Percentiles rank a stretch among this genome's conserved stretches.
phyloP scores from a whole-genome alignment of 2,113 vertebrate genomes.

The Vulpes vulpes region DNA sequence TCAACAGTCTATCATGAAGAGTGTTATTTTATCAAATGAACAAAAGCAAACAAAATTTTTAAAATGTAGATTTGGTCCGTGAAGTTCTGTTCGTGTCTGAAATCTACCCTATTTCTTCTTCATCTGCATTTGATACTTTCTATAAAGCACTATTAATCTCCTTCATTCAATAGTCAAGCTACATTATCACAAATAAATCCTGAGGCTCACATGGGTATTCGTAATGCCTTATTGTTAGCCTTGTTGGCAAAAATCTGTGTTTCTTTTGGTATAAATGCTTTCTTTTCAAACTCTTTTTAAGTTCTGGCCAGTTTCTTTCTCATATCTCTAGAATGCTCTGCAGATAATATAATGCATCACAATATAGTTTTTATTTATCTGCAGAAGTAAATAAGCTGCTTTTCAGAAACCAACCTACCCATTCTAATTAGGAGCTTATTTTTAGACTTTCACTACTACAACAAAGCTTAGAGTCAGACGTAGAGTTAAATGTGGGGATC shows the following conservation, averaged over 20 bases:
- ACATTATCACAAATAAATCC: conserved; percentile 41
- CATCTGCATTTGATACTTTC: conserved; percentile 15
- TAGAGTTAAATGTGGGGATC: neutral
- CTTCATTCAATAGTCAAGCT: conserved; percentile 63
- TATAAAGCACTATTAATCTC: conserved; percentile 66
- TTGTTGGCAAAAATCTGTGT: conserved; percentile 61
- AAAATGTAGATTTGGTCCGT: conserved; percentile 20
- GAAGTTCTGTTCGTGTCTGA: neutral
- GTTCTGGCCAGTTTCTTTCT: conserved; percentile 66
- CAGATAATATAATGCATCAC: conserved; percentile 45
- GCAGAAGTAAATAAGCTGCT: conserved; percentile 80
- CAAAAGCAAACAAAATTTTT: conserved; percentile 2
- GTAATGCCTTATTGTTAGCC: conserved; percentile 56
- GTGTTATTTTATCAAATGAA: neutral
- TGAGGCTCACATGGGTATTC: conserved; percentile 50
- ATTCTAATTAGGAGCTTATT: conserved; percentile 87
- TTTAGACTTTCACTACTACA: conserved; percentile 84
- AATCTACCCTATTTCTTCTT: neutral
- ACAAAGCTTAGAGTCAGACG: conserved; percentile 85
- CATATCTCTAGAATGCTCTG: conserved; percentile 74
- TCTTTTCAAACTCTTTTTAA: conserved; percentile 74
- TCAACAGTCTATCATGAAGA: neutral
- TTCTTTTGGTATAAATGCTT: conserved; percentile 75
- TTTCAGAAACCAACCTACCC: conserved; percentile 82
- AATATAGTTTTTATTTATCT: conserved; percentile 74